Percentiles rank a stretch among this genome's conserved stretches.
Evolutionary conservation across 2,888 invertebrate genomes (phyloP).

Genomic region (Cheiracanthium punctorium): DNA sequence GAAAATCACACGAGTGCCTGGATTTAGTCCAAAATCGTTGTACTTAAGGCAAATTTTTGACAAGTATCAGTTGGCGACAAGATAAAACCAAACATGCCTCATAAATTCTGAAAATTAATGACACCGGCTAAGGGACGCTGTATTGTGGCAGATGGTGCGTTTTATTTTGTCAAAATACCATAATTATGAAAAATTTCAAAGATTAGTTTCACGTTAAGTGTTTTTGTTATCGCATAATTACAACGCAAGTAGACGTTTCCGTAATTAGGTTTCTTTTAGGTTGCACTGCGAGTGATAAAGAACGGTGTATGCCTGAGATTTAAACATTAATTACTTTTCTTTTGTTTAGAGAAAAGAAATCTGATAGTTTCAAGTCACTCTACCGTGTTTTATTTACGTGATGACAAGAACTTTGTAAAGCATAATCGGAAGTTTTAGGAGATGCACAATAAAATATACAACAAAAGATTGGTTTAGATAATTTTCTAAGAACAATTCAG

Average conservation of each 20-base stretch:
- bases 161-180: not conserved
- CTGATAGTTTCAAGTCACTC: not conserved
- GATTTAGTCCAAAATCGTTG: too few relatives aligned
- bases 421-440: too few relatives aligned
- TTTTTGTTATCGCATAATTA: constrained; percentile 3
- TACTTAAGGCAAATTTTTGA: too few relatives aligned
- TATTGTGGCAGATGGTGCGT: not conserved
- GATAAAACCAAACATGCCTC: not conserved
- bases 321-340: not conserved
- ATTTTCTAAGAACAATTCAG: too few relatives aligned
- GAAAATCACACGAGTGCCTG: too few relatives aligned
- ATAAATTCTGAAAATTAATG: not conserved
- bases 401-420: too few relatives aligned
- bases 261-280: not conserved
- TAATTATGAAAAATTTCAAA: not conserved
- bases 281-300: not conserved
- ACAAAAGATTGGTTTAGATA: too few relatives aligned
- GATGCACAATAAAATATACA: too few relatives aligned
- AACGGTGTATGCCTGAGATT: not conserved
- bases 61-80: too few relatives aligned
- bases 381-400: too few relatives aligned
- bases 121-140: not conserved
- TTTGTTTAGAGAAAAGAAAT: not conserved
- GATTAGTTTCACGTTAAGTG: constrained; percentile 3
- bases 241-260: not conserved